Base-by-base conservation (phyloP, 2,888 invertebrate genomes). In the Epinotia bilunana region DNA sequence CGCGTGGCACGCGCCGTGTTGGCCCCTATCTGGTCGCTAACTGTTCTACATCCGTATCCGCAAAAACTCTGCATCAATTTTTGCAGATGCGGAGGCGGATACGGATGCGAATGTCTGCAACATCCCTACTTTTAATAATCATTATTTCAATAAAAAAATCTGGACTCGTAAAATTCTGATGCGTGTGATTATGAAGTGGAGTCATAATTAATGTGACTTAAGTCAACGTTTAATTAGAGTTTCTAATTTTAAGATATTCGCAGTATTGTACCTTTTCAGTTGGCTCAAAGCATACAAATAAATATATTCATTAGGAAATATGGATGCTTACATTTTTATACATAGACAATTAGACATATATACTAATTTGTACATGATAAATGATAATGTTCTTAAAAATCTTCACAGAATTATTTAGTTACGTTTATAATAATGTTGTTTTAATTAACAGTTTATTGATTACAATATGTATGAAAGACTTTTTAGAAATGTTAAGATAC, bases 221-320 rank as follows among this genome's bases (percentile, higher is more conserved):
- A 46, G 57, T 68, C 68, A 58, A 58, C 39, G 16, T 55, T 68
- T 68, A 18, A 67, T n/a, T 58, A 43, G 57, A 68, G 43, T 58
- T 43, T 58, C 23, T 68, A 33, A 67, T 55, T 67, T 18, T 67
- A 67, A 67, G 67, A 39, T 39, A 16, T 43, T 58, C 39, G 18
- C 58, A 68, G 57, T 57, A 67, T 64, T 64, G 23, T 55, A 57
- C 55, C 11, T 43, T 62, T 68, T 58, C 58, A 58, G n/a, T n/a
- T 58, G 68, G 68, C 68, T 68, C 68, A 68, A 68, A 68, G 43
- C 58, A 68, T 43, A 39, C 7, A 43, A 16, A 67, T 33, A 55
- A 64, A 13, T 46, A 7, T 20, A 18, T 49, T 23, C 33, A 58
- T 58, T 55, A 62, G 39, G 33, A 43, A 16, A n/a, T 61, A 23